These are phyloP conservation scores for Orthosia incerta DNA, from an alignment of 2,888 invertebrate genomes.

Conservation along the genomic window DNA sequence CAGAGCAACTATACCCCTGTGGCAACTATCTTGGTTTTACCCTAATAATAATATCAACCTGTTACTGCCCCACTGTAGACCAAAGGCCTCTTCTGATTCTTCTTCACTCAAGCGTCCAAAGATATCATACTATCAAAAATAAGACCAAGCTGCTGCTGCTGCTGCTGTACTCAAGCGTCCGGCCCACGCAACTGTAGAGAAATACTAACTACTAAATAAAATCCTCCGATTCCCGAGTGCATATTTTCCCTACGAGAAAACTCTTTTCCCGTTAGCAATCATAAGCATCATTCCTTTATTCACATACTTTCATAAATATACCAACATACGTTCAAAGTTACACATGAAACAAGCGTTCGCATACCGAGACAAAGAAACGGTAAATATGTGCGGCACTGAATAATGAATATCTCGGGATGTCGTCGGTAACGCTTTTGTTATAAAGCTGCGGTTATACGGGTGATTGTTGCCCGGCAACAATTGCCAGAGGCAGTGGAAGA, in stretches of 20 bases:
- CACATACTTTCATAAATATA: background rate
- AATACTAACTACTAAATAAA: too few species aligned
- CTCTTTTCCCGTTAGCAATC: background rate
- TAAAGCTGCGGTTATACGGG: constrained; percentile 29
- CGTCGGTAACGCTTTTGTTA: constrained; percentile 65
- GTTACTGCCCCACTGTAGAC: too few species aligned
- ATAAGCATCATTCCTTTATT: constrained; percentile 22
- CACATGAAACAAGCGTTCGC: constrained; percentile 56
- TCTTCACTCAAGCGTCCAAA: too few species aligned
- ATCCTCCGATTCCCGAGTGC: background rate
- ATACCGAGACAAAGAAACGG: constrained; percentile 74
- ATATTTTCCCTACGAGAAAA: background rate
- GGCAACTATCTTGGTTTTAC: too few species aligned
- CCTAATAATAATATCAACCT: too few species aligned
- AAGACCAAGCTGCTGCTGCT: too few species aligned
- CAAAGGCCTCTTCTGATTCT: too few species aligned
- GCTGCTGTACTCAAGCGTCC: too few species aligned
- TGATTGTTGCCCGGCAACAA: constrained; percentile 15
- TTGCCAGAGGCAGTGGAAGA: background rate
- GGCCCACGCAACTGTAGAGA: too few species aligned
- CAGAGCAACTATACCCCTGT: too few species aligned
- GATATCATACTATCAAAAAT: too few species aligned
- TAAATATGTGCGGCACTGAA: constrained; percentile 75
- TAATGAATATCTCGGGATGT: constrained; percentile 78
- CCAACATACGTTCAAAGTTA: constrained; percentile 43